phyloP scores from a whole-genome alignment of 2,888 invertebrate genomes.

The Idaea dimidiata region DNA sequence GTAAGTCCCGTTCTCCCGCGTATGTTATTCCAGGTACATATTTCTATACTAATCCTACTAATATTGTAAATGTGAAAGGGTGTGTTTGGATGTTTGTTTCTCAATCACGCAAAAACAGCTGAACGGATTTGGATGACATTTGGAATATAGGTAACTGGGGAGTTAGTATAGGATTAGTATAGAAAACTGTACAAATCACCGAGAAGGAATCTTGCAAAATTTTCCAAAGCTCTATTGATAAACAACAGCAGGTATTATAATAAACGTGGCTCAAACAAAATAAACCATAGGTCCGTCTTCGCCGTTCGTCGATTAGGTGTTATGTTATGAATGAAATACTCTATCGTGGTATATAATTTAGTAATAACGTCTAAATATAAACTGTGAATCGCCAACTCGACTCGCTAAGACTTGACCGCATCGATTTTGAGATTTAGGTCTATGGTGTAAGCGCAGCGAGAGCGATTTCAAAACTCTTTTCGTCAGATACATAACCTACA shows the following conservation, averaged over 20 bases:
- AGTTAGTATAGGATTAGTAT: no score
- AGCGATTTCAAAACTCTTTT: constrained; percentile 1
- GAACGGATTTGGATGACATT: no score
- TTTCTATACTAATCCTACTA: no score
- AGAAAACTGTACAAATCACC: background rate
- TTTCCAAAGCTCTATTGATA: background rate
- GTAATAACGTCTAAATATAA: constrained; percentile 39
- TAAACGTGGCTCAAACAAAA: constrained; percentile 15
- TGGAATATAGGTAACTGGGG: no score
- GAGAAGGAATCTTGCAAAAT: background rate
- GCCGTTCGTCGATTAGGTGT: constrained; percentile 17
- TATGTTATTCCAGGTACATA: no score
- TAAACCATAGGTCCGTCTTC: constrained; percentile 23
- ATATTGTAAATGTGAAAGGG: no score
- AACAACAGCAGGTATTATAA: background rate
- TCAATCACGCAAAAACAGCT: no score
- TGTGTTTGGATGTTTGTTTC: no score
- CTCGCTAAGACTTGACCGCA: constrained; percentile 38
- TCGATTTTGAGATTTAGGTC: constrained; percentile 31
- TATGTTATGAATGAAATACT: constrained; percentile 8
- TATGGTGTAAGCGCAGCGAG: background rate
- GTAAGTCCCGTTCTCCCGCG: no score
- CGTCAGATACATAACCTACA: background rate
- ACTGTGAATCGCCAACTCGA: constrained; percentile 34
- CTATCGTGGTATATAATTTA: constrained; percentile 29